A percentile compares a stretch with the other conserved stretches of the same genome.
phyloP scores from a whole-genome alignment of 2,888 invertebrate genomes.

The Drosophila picticornis region DNA sequence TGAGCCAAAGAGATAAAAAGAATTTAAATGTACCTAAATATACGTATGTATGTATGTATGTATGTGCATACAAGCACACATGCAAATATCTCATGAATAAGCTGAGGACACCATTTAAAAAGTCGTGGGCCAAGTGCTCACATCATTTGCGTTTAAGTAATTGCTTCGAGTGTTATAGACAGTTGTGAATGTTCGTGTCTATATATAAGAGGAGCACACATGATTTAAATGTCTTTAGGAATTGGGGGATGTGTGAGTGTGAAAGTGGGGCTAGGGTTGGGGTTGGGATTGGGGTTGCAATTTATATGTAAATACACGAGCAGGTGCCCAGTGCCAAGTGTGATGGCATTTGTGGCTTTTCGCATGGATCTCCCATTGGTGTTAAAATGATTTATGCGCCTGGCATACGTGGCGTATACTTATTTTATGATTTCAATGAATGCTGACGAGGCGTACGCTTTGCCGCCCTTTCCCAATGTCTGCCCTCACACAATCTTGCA shows the following conservation, averaged over 20 bases:
- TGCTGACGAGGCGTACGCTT: slow-evolving; percentile 45
- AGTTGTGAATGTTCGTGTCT: slow-evolving; percentile 19
- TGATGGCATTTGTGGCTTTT: slow-evolving; percentile 26
- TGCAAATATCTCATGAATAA: slow-evolving; percentile 24
- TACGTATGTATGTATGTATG: no score
- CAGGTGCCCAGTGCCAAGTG: slow-evolving; percentile 44
- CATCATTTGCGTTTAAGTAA: slow-evolving; percentile 56
- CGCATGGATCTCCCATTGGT: slow-evolving; percentile 28
- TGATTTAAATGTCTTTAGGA: slow-evolving; percentile 15
- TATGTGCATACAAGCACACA: background rate
- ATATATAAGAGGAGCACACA: slow-evolving; percentile 2
- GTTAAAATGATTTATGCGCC: slow-evolving; percentile 68
- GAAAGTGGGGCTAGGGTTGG: background rate
- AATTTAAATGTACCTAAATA: slow-evolving; percentile 8
- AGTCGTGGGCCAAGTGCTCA: slow-evolving; percentile 31
- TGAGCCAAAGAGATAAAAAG: slow-evolving; percentile 34
- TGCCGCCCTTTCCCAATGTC: slow-evolving; percentile 64
- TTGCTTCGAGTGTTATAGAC: slow-evolving; percentile 44
- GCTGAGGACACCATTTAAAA: slow-evolving; percentile 37
- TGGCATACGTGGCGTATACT: slow-evolving; percentile 61
- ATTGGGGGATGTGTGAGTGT: background rate
- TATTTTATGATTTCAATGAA: slow-evolving; percentile 64
- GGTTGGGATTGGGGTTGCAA: background rate
- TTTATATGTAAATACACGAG: slow-evolving; percentile 48
- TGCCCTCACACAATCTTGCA: slow-evolving; percentile 26